Conservation (phyloP, 2,888 invertebrate species). For the Ditula angustiorana region DNA sequence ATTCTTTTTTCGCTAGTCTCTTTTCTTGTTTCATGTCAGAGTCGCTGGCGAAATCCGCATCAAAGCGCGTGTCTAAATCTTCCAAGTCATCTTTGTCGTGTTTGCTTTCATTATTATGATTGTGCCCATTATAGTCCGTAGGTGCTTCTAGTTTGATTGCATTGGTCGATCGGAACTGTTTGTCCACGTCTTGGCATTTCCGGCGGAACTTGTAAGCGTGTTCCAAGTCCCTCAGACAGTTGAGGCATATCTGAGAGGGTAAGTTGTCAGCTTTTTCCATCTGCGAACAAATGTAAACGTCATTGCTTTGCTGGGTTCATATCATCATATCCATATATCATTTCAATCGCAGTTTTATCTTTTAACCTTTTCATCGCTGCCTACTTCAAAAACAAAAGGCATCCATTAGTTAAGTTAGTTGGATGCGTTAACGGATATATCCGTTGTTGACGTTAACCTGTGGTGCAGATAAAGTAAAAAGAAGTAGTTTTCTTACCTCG, state of each 20-base stretch:
- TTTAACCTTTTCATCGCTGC: no score
- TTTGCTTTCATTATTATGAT: constrained; percentile 41
- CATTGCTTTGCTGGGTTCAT: neutral
- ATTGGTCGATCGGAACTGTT: constrained; percentile 54
- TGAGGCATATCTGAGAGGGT: constrained; percentile 71
- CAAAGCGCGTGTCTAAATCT: constrained; percentile 52
- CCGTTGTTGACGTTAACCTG: no score
- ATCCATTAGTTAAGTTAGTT: no score
- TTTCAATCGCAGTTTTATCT: no score
- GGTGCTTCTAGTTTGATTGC: constrained; percentile 64
- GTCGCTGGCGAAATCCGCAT: constrained; percentile 45
- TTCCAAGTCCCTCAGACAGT: constrained; percentile 71
- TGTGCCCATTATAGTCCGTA: constrained; percentile 47
- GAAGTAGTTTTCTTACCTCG: constrained; percentile 56
- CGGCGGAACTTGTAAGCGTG: constrained; percentile 77
- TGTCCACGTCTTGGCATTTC: constrained; percentile 76
- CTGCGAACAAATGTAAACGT: constrained; percentile 56
- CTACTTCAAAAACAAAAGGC: no score
- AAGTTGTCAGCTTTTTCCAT: constrained; percentile 70
- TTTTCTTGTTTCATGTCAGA: constrained; percentile 45
- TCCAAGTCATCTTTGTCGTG: constrained; percentile 45
- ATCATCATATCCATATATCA: no score
- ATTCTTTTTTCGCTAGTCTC: constrained; percentile 48
- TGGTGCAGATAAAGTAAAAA: no score
- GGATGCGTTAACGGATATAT: no score